phyloP scores from a whole-genome alignment of 2,888 invertebrate species.

The Myopa tessellatipennis region DNA sequence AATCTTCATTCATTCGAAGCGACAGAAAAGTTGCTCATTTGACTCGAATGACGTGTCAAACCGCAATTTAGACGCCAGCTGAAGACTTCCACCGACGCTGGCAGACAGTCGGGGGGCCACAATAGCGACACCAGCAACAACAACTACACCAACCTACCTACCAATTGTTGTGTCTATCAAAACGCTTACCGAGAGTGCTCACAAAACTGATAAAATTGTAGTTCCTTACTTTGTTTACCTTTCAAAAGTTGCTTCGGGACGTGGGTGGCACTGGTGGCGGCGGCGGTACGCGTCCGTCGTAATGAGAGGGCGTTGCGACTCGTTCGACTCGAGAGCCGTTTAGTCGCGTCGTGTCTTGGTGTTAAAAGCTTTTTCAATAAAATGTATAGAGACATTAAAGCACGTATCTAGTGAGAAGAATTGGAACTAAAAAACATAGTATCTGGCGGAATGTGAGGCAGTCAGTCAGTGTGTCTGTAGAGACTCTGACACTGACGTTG shows the following conservation, averaged over 20 bases:
- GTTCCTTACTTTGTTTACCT: neutral
- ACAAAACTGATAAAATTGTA: slow-evolving; percentile 21
- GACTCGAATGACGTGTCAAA: slow-evolving; percentile 60
- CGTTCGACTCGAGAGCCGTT: slow-evolving; percentile 26
- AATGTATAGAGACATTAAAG: slow-evolving; percentile 13
- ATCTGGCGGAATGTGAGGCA: slow-evolving; percentile 57
- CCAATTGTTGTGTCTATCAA: neutral
- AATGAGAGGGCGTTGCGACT: slow-evolving; percentile 36
- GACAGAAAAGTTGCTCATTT: slow-evolving; percentile 56
- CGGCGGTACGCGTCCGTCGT: slow-evolving; percentile 31
- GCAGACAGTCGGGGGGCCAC: neutral
- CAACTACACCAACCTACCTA: neutral
- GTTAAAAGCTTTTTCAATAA: neutral
- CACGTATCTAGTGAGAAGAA: neutral
- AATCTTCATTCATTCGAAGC: neutral
- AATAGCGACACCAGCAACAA: slow-evolving; percentile 11
- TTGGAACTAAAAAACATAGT: neutral
- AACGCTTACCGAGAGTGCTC: neutral
- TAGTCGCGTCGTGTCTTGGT: neutral
- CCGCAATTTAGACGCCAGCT: slow-evolving; percentile 51
- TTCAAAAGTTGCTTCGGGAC: neutral
- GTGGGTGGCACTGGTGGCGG: slow-evolving; percentile 19
- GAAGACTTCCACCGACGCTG: slow-evolving; percentile 21
- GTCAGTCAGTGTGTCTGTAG: slow-evolving; percentile 57
- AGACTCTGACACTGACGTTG: slow-evolving; percentile 19